Percentiles rank a stretch among this genome's conserved stretches.
Evolutionary conservation across 1,140 invertebrate genomes (phyloP).

Genomic region (Bombus pyrosoma): DNA sequence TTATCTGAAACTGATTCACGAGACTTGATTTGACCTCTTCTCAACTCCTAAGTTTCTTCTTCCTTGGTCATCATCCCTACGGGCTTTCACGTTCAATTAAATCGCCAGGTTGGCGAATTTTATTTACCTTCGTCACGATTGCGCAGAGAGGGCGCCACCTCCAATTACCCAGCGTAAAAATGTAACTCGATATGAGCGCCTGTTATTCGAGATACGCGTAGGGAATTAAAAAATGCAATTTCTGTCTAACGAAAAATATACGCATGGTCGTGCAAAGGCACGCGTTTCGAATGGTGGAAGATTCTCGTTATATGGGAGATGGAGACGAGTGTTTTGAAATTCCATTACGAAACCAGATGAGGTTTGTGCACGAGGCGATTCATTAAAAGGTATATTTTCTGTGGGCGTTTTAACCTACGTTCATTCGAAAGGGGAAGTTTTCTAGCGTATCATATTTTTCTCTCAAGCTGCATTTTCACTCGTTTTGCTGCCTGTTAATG

Average conservation of each 20-base stretch:
- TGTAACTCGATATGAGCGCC: not conserved
- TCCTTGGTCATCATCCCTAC: not conserved
- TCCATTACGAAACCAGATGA: slow-evolving; percentile 75
- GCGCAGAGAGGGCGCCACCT: not conserved
- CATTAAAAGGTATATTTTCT: slow-evolving; percentile 71
- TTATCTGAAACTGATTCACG: slow-evolving; percentile 4
- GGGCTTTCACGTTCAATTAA: too few species aligned
- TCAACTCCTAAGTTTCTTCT: not conserved
- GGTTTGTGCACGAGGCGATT: slow-evolving; percentile 63
- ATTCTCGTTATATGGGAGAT: slow-evolving; percentile 37
- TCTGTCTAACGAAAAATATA: slow-evolving; percentile 38
- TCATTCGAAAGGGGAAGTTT: slow-evolving; percentile 29
- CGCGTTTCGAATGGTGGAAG: not conserved
- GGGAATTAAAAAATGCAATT: slow-evolving; percentile 56
- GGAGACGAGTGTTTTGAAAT: slow-evolving; percentile 70
- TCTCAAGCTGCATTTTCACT: too few species aligned
- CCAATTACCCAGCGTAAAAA: slow-evolving; percentile 26
- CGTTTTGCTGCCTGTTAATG: too few species aligned
- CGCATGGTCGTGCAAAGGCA: not conserved
- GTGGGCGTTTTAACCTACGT: slow-evolving; percentile 43
- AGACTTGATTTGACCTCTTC: not conserved
- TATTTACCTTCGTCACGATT: not conserved
- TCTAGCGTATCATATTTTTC: slow-evolving; percentile 1
- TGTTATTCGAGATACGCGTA: slow-evolving; percentile 7
- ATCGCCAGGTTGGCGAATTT: not conserved